These are phyloP conservation scores for Chaenocephalus aceratus DNA, from an alignment of 2,113 vertebrate species.

Conservation along the genomic window DNA sequence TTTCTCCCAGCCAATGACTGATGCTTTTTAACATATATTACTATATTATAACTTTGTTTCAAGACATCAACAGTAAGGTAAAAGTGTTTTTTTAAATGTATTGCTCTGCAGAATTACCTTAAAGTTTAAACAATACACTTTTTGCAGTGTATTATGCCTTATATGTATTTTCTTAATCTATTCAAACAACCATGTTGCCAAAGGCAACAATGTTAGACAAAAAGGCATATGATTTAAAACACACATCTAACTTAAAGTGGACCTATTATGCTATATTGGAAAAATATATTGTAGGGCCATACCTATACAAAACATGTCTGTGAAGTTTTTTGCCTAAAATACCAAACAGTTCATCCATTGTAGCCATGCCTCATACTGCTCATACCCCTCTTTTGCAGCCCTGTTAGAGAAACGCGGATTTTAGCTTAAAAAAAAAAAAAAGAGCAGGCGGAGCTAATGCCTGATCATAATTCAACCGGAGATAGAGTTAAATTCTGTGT, in stretches of 20 bases:
- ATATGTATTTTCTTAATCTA: not conserved
- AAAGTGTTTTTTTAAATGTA: not conserved
- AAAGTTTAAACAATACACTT: not conserved
- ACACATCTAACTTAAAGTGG: not conserved
- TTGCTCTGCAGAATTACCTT: not conserved
- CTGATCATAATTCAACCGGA: too few species aligned
- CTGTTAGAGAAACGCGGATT: too few species aligned
- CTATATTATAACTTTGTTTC: not conserved
- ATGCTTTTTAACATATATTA: not conserved
- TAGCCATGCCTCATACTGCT: too few species aligned
- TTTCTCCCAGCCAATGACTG: not conserved
- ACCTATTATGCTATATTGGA: too few species aligned
- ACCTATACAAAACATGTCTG: too few species aligned
- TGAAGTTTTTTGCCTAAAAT: too few species aligned
- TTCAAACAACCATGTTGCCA: not conserved
- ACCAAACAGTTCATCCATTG: too few species aligned
- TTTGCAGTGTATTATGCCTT: not conserved
- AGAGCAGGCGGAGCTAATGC: too few species aligned
- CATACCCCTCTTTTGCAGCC: too few species aligned
- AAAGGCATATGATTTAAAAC: conserved; percentile 3
- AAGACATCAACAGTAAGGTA: not conserved
- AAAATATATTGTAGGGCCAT: too few species aligned
- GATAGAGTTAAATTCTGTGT: too few species aligned
- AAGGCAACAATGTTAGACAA: not conserved
- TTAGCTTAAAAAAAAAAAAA: too few species aligned